These are phyloP conservation scores for Pipistrellus pipistrellus DNA, from an alignment of 2,797 vertebrate species.

Conservation along the genomic window DNA sequence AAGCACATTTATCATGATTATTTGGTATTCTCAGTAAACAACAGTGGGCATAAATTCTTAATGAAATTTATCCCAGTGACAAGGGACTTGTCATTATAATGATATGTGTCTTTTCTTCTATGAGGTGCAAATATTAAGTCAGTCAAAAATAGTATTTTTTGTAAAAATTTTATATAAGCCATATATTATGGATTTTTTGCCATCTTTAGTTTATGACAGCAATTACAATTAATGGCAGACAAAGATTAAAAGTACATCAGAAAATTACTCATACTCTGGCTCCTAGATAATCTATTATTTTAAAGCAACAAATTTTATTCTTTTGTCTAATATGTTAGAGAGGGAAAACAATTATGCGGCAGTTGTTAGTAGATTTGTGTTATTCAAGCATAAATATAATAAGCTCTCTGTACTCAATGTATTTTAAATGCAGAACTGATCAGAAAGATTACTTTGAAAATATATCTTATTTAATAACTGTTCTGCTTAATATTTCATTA, in stretches of 20 bases:
- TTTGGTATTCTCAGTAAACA: conserved; percentile 56
- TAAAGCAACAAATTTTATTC: neutral
- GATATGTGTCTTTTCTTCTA: neutral
- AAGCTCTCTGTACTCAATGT: conserved; percentile 5
- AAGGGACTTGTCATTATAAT: conserved; percentile 52
- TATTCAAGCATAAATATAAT: conserved; percentile 48
- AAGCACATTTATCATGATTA: conserved; percentile 58
- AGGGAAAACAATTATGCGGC: conserved; percentile 29
- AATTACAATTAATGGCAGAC: conserved; percentile 47
- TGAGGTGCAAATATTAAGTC: conserved; percentile 33
- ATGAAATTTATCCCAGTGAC: conserved; percentile 67
- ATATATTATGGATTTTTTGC: conserved; percentile 49
- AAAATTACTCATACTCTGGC: conserved; percentile 62
- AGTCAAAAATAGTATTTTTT: conserved; percentile 63
- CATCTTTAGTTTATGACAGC: conserved; percentile 43
- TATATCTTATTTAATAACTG: conserved; percentile 55
- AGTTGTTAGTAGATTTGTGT: conserved; percentile 40
- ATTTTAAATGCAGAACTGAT: conserved; percentile 58
- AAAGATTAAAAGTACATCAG: conserved; percentile 63
- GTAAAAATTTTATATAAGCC: conserved; percentile 4
- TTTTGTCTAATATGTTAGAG: conserved; percentile 41
- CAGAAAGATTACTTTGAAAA: conserved; percentile 47
- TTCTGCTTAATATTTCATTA: conserved; percentile 53
- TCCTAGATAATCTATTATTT: conserved; percentile 34
- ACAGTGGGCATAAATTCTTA: conserved; percentile 58